These are phyloP conservation scores for Chiloscyllium punctatum DNA, from an alignment of 2,797 vertebrate genomes.

Conservation along the genomic window DNA sequence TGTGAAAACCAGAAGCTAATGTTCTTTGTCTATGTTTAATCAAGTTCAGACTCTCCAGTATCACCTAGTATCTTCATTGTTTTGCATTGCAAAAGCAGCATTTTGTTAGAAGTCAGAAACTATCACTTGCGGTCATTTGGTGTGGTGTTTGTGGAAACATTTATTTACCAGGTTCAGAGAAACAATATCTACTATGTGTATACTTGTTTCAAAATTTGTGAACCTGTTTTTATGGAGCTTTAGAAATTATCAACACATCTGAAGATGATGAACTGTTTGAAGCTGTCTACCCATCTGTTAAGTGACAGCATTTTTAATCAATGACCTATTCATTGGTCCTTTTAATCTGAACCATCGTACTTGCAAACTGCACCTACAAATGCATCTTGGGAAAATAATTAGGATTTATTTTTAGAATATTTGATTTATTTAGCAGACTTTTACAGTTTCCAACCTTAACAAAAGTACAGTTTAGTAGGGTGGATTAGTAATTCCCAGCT, in stretches of 20 bases:
- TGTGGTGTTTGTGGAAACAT: neutral
- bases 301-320: neutral
- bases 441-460: neutral
- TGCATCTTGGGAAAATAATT: neutral
- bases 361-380: neutral
- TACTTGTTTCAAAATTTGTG: neutral
- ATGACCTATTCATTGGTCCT: neutral
- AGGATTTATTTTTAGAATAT: neutral
- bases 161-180: neutral
- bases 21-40: neutral
- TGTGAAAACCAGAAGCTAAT: neutral
- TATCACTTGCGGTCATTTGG: neutral
- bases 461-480: neutral
- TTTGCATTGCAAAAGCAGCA: neutral
- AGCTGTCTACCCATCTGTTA: neutral
- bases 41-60: neutral
- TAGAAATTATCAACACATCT: neutral
- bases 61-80: neutral
- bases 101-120: neutral
- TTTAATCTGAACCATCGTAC: constrained; percentile 19
- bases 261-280: neutral
- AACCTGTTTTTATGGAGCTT: neutral
- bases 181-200: neutral
- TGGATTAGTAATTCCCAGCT: neutral
- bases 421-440: constrained; percentile 2